Base-by-base conservation (phyloP, 1,140 invertebrate genomes). In the Drosophila sp. region DNA sequence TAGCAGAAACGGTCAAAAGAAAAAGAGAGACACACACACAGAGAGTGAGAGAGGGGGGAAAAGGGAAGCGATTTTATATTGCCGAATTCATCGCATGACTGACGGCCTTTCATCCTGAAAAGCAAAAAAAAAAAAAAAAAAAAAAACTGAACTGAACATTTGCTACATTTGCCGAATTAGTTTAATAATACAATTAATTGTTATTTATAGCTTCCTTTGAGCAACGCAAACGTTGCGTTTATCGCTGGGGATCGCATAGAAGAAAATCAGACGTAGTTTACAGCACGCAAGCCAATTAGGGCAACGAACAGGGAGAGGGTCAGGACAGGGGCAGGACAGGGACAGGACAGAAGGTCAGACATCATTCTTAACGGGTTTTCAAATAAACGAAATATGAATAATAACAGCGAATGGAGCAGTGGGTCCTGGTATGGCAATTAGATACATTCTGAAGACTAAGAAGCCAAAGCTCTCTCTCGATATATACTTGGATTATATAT, bases 101-200 rank as follows among this genome's bases (percentile, higher is more conserved):
- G 84, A 89, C 84, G 76, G 79, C 80, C 76, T 83, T 89, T 87
- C 84, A 76, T 89, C 68, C 67, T 35, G 8, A 47, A 23, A 47
- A 38, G 32, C 32, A 11, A 47, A 25, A n/a, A 25, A 23, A 35
- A 33, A 44, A 32, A n/a, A n/a, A 30, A 29, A 4, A 23, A 6
- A 30, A 33, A 10, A 6, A 4, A 10, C 11, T 33, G 10, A 40
- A n/a, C 2, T 40, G n/a, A 35, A 35, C 72, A 68, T 55, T 47
- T 47, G 44, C 35, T 64, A 30, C 57, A 35, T 65, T 61, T 56
- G 60, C 62, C 25, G 84, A 87, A 89, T 87, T 87, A 87, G 84
- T 87, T 87, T 87, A 87, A 87, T 89, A 84, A 84, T 80, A 87
- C 84, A 89, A 89, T 87, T 87, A 87, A 87, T 87, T 84, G 77